phyloP scores from a whole-genome alignment of 2,888 invertebrate species.

The Trachelus iudaicus region DNA sequence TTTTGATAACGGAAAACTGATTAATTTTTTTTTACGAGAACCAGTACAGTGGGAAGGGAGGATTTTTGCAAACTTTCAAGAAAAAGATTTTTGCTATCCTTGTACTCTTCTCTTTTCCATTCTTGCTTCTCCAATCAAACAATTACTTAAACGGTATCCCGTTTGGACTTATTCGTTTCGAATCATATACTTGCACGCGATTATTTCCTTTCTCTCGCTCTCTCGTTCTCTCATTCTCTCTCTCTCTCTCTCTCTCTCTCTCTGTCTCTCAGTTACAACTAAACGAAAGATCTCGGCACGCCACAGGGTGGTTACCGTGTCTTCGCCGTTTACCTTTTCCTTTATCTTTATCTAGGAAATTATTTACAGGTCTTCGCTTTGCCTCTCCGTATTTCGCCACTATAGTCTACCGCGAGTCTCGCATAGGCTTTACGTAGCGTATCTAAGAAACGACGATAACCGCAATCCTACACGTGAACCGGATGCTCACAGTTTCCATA shows the following conservation, averaged over 20 bases:
- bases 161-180: neutral
- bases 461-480: constrained; percentile 21
- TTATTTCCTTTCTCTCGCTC: neutral
- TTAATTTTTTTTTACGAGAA: neutral
- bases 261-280: neutral
- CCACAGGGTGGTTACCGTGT: neutral
- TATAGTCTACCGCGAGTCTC: neutral
- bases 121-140: constrained; percentile 10
- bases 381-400: neutral
- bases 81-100: constrained; percentile 41
- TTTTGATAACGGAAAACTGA: neutral
- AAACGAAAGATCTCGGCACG: neutral
- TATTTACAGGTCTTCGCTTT: constrained; percentile 48
- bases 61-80: constrained; percentile 50
- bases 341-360: constrained; percentile 34
- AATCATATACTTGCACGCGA: neutral
- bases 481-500: constrained; percentile 9
- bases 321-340: constrained; percentile 22
- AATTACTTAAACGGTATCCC: neutral
- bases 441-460: constrained; percentile 28
- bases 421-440: neutral
- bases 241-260: no score
- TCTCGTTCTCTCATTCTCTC: no score
- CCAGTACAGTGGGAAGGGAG: neutral
- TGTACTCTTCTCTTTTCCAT: neutral